Evolutionary conservation across 2,113 vertebrate species (phyloP), one percentile per base, ranked within the genome.

Genomic region (Lates calcarifer): DNA sequence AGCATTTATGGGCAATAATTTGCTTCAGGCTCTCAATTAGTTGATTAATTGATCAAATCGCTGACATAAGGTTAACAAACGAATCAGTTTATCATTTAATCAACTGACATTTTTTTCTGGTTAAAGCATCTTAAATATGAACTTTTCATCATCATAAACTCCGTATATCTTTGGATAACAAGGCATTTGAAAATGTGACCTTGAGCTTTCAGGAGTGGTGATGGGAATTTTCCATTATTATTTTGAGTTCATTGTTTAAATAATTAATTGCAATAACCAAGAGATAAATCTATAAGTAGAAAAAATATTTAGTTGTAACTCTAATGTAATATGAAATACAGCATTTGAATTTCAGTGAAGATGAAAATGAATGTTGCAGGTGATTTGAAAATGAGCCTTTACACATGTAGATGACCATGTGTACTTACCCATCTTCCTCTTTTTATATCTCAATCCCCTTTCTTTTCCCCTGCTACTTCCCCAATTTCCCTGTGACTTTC

Each of bases 381-480:
- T 10, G 24, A 65, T 31, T 31, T 66, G 8, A 66, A 49, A 37
- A 31, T 20, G 29, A 33, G 17, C 15, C 29, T 8, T 33, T 20
- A 35, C 5, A 35, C 5, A 12, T 37, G 37, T 41, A 39, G 17
- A 29, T 13, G 28, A 75, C 20, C 7, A 53, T 56, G 15, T 55
- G 14, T 35, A 31, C 29, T 76, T 22, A 60, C 18, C 22, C 63
- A 24, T 79, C 58, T 78, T 73, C 74, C 49, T 72, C 64, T 87
- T 81, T 81, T 67, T 22, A 13, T 65, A 26, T 74, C 22, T 72
- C 37, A 45, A 20, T 73, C 61, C 11, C 45, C 63, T 77, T 79
- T 56, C 65, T 51, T 47, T 28, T 72, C 49, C 35, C 6, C 29
- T 35, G 5, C 10, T 53, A 15, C 14, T 37, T 77, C 12, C 11